These are phyloP conservation scores for Chironex yamaguchii DNA, from an alignment of 30 jellyfish, hydroid and myxozoan species.

Conservation along the genomic window DNA sequence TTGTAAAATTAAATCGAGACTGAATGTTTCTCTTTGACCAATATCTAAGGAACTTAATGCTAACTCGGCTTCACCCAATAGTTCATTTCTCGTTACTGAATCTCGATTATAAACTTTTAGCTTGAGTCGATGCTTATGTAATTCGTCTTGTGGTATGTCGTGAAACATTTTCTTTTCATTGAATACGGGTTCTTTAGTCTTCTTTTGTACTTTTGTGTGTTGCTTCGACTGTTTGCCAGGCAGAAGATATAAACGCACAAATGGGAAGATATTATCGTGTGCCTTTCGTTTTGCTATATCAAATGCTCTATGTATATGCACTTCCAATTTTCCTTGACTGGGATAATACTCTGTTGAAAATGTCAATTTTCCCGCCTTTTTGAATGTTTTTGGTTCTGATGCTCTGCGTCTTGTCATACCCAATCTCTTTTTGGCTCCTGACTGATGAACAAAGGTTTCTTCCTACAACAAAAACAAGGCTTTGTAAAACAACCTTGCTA, in stretches of 20 bases:
- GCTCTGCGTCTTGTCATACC: constrained; percentile 16
- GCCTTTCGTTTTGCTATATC: constrained; percentile 73
- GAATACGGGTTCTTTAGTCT: constrained; percentile 84
- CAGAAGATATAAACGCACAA: constrained; percentile 76
- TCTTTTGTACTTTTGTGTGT: constrained; percentile 77
- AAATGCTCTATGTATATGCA: constrained; percentile 60
- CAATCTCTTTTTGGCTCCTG: neutral
- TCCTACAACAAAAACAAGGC: too few relatives aligned
- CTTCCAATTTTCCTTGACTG: constrained; percentile 47
- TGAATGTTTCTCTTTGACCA: constrained; percentile 69
- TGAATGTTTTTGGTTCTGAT: neutral
- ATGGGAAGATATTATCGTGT: constrained; percentile 69
- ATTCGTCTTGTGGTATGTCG: constrained; percentile 57
- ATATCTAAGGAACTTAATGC: constrained; percentile 72
- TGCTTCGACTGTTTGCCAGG: constrained; percentile 96
- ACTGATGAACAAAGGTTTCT: too few relatives aligned
- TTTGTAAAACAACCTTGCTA: too few relatives aligned
- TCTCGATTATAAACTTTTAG: constrained; percentile 81
- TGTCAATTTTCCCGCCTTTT: constrained; percentile 79
- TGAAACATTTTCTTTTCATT: constrained; percentile 69
- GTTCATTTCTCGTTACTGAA: constrained; percentile 57
- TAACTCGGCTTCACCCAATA: constrained; percentile 93
- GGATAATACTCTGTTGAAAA: constrained; percentile 65
- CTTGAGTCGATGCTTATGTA: constrained; percentile 67
- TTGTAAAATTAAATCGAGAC: constrained; percentile 73